Evolutionary conservation across 2,797 vertebrate species (phyloP).

Genomic region (Rhynchotus rufescens): DNA sequence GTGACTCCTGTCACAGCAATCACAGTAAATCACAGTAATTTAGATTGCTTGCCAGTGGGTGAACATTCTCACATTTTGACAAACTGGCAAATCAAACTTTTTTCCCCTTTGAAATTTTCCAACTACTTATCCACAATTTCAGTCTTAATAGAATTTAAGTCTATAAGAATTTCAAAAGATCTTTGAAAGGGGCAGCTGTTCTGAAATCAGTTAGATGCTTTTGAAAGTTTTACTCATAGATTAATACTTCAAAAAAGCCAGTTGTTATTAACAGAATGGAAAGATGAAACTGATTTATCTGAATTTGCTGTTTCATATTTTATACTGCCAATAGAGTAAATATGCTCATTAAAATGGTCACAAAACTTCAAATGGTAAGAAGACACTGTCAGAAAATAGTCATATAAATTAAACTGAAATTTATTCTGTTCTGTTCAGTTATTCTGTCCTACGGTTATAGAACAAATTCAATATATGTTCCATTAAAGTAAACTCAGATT

Average conservation of each 20-base stretch:
- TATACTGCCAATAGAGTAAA: constrained; percentile 7
- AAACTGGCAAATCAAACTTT: background rate
- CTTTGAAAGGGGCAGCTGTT: constrained; percentile 17
- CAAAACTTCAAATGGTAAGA: background rate
- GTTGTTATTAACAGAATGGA: background rate
- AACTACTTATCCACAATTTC: background rate
- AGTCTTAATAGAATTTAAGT: background rate
- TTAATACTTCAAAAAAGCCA: constrained; percentile 7
- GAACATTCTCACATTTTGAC: background rate
- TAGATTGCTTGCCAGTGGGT: background rate
- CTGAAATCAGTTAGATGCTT: constrained; percentile 3
- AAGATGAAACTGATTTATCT: constrained; percentile 15
- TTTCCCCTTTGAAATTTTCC: background rate
- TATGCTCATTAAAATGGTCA: background rate
- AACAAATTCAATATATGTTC: background rate
- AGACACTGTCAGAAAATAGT: background rate
- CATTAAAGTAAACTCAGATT: background rate
- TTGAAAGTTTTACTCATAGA: background rate
- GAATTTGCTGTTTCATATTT: constrained; percentile 12
- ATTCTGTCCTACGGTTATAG: background rate
- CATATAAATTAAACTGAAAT: background rate
- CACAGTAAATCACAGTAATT: background rate
- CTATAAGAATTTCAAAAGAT: constrained; percentile 6
- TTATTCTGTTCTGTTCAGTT: background rate
- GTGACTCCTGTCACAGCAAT: background rate